These are phyloP conservation scores for Scylla paramamosain DNA, from an alignment of 1,140 invertebrate genomes.

Conservation along the genomic window DNA sequence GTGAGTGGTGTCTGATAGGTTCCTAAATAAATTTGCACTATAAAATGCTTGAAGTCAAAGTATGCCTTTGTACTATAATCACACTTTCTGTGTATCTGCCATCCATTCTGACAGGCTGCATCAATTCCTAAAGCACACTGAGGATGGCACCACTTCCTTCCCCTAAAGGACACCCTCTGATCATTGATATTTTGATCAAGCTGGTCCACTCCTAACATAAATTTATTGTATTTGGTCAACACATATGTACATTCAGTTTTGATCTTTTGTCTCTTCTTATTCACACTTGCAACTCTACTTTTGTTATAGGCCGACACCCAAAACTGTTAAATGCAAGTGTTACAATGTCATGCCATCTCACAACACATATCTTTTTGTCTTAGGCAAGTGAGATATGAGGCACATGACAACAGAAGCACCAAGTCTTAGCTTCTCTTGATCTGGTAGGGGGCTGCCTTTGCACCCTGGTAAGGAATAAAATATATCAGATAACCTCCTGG, in stretches of 20 bases:
- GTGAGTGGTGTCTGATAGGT: conserved; percentile 42
- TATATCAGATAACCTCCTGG: conserved; percentile 48
- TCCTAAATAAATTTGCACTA: conserved; percentile 50
- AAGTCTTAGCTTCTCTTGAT: conserved; percentile 46
- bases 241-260: conserved; percentile 66
- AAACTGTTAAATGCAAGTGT: conserved; percentile 61
- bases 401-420: conserved; percentile 38
- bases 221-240: conserved; percentile 72
- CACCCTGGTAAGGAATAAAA: conserved; percentile 45
- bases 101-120: conserved; percentile 58
- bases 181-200: conserved; percentile 68
- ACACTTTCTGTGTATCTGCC: conserved; percentile 46
- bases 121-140: conserved; percentile 41
- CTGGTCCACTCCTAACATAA: conserved; percentile 77
- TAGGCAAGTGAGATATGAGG: conserved; percentile 46
- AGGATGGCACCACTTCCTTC: conserved; percentile 48
- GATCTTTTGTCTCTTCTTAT: conserved; percentile 61
- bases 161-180: conserved; percentile 40
- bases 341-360: conserved; percentile 43
- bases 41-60: conserved; percentile 44
- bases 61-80: conserved; percentile 41
- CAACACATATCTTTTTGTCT: conserved; percentile 39
- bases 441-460: conserved; percentile 5
- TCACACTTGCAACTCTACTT: conserved; percentile 55
- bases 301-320: conserved; percentile 48